Evolutionary conservation across 2,797 vertebrate species (phyloP).

Genomic region (Glossophaga mutica): DNA sequence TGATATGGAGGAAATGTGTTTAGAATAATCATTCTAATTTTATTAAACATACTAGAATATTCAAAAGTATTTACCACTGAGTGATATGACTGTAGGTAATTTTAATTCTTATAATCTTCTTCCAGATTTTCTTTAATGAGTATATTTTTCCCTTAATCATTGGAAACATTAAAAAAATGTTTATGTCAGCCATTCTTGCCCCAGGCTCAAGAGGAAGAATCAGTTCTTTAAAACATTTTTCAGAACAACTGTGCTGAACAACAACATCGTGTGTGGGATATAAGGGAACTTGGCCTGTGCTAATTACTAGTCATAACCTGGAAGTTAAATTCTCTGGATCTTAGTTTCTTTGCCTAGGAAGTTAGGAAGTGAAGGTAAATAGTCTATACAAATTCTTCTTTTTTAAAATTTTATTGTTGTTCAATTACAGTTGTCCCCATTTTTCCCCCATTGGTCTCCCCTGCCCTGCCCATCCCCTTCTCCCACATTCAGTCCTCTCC

Average conservation of each 20-base stretch:
- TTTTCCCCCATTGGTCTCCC: no score
- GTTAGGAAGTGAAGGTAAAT: slow-evolving; percentile 19
- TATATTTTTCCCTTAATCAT: neutral
- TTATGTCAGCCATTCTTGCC: neutral
- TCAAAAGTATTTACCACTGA: slow-evolving; percentile 29
- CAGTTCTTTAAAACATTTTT: neutral
- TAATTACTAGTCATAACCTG: slow-evolving; percentile 36
- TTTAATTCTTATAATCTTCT: slow-evolving; percentile 16
- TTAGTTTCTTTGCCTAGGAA: slow-evolving; percentile 34
- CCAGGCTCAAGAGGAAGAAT: neutral
- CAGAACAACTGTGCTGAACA: neutral
- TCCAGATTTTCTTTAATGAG: slow-evolving; percentile 28
- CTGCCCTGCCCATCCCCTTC: no score
- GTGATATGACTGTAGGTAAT: neutral
- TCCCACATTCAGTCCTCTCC: no score
- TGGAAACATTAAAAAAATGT: neutral
- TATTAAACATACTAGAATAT: slow-evolving; percentile 30
- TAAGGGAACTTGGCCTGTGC: neutral
- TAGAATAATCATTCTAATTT: neutral
- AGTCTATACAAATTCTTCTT: slow-evolving; percentile 15
- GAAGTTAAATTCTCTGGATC: neutral
- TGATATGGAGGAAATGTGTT: neutral
- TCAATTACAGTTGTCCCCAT: no score
- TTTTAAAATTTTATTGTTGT: no score
- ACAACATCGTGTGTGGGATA: neutral